Conservation (phyloP, 2,888 invertebrate species). For the Eupeodes latifasciatus region DNA sequence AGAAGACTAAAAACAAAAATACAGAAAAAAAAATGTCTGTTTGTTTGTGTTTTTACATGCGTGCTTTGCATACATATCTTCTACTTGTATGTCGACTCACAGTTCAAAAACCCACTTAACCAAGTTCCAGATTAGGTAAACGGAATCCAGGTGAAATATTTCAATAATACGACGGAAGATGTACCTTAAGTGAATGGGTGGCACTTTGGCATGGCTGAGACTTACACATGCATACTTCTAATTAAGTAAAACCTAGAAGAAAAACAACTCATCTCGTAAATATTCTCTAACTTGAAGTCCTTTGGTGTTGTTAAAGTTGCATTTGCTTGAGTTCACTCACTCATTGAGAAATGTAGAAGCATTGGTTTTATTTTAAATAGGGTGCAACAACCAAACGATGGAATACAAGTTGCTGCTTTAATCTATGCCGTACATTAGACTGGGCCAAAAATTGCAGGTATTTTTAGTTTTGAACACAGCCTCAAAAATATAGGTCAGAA, state of each 20-base stretch:
- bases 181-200: conserved; percentile 46
- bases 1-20: conserved; percentile 29
- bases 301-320: conserved; percentile 53
- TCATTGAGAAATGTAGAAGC: conserved; percentile 36
- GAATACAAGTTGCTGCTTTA: background rate
- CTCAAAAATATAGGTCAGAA: no score
- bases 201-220: conserved; percentile 48
- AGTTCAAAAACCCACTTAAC: conserved; percentile 65
- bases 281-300: conserved; percentile 51
- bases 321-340: conserved; percentile 60
- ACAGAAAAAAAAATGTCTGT: conserved; percentile 18
- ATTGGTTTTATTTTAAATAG: conserved; percentile 20
- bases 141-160: conserved; percentile 61
- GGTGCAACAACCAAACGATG: conserved; percentile 17
- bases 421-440: no score
- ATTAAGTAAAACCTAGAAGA: conserved; percentile 61
- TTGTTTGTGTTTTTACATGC: conserved; percentile 23
- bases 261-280: conserved; percentile 28
- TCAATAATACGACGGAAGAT: conserved; percentile 48
- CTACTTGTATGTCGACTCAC: conserved; percentile 51
- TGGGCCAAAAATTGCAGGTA: no score
- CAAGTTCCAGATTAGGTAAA: conserved; percentile 71
- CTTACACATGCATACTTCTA: conserved; percentile 58
- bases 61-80: conserved; percentile 6
- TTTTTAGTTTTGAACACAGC: no score